These are phyloP conservation scores for Polyommatus icarus DNA, from an alignment of 2,888 invertebrate species.

Conservation along the genomic window DNA sequence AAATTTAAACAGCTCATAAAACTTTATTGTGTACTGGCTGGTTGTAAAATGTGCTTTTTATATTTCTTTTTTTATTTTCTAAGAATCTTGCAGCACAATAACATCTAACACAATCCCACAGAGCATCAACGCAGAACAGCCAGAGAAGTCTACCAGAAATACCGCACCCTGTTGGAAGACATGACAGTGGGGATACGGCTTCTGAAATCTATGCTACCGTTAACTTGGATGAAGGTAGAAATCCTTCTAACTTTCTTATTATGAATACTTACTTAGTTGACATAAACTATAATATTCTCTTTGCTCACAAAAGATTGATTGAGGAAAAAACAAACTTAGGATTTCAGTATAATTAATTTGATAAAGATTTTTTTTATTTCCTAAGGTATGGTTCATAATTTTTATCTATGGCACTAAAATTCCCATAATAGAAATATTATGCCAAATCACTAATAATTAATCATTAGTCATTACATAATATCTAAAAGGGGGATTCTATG, in stretches of 20 bases:
- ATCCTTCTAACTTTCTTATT: not conserved
- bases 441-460: not conserved
- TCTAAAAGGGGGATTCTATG: too few relatives aligned
- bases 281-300: too few relatives aligned
- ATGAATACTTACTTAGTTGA: too few relatives aligned
- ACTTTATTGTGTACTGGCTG: not conserved
- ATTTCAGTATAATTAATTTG: too few relatives aligned
- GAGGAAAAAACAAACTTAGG: too few relatives aligned
- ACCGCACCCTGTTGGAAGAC: slow-evolving; percentile 84
- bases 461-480: not conserved
- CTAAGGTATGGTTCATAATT: not conserved
- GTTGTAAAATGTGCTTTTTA: slow-evolving; percentile 11
- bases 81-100: slow-evolving; percentile 8
- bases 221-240: slow-evolving; percentile 74
- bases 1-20: not conserved
- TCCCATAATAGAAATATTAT: not conserved
- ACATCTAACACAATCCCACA: slow-evolving; percentile 42
- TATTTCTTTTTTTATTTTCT: not conserved
- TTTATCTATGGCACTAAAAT: not conserved
- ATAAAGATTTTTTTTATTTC: too few relatives aligned
- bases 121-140: slow-evolving; percentile 76
- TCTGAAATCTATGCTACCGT: slow-evolving; percentile 94
- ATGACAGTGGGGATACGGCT: slow-evolving; percentile 85
- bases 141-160: slow-evolving; percentile 93
- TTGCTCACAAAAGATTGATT: too few relatives aligned